phyloP scores from a whole-genome alignment of 2,797 vertebrate genomes.

The Nyctalus aviator region DNA sequence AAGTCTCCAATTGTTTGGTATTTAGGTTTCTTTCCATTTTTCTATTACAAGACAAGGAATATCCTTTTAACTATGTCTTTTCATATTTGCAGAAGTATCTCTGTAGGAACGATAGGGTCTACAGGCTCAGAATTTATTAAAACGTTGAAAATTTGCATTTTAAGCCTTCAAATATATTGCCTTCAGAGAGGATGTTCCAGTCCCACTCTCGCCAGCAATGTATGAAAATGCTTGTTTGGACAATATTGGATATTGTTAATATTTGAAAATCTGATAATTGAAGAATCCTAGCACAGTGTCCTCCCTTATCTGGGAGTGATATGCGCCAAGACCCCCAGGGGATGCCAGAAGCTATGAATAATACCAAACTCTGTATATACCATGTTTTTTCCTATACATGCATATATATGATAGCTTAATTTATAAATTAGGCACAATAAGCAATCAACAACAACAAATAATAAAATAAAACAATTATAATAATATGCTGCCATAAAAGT shows the following conservation, averaged over 20 bases:
- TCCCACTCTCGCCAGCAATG: not conserved
- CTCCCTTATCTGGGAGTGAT: not conserved
- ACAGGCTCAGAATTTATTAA: constrained; percentile 31
- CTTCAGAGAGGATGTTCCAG: not conserved
- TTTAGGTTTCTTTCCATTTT: constrained; percentile 30
- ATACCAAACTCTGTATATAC: not conserved
- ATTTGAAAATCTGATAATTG: not conserved
- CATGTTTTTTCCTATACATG: not conserved
- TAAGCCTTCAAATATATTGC: not conserved
- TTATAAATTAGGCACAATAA: not conserved
- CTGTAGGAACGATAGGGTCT: not conserved
- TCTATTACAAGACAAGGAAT: not conserved
- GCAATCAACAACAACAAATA: not conserved
- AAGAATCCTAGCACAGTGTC: not conserved
- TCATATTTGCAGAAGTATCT: not conserved
- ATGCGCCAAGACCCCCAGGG: not conserved
- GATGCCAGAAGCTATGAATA: not conserved
- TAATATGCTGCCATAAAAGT: not conserved
- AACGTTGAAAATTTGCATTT: not conserved
- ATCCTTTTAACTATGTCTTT: not conserved
- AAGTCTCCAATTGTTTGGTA: not conserved
- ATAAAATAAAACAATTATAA: not conserved
- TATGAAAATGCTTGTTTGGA: constrained; percentile 23
- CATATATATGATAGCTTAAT: not conserved
- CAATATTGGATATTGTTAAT: constrained; percentile 13